Evolutionary conservation across 2,797 vertebrate species (phyloP), one percentile per base, ranked within the genome.

Genomic region (Scarus forsteni): DNA sequence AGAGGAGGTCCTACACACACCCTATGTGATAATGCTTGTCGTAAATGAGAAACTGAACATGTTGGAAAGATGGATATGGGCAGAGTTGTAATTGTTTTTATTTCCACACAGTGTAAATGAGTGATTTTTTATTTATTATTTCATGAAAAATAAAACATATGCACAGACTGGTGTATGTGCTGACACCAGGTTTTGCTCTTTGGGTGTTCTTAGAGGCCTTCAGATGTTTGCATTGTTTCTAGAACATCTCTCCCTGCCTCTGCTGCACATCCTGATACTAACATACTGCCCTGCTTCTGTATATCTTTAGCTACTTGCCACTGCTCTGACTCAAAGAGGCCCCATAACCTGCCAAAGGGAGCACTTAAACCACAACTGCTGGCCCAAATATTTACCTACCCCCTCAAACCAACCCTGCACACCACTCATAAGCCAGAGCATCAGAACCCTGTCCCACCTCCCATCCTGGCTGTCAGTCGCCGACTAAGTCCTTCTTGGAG

Each of bases 401-500:
- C 72, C 66, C 40, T 59, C 51, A 59, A n/a, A 16, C 38, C 70
- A 12, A 79, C 78, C 80, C 46, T 19, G 44, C 70, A 69, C 62
- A 66, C 55, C 62, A 59, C 74, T 61, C 68, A 35, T 77, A 78
- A 86, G 85, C 76, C 76, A 66, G 45, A 46, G 77, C 83, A 62
- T 79, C 71, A 81, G 74, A 81, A 66, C 77, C 73, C 60, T 5
- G 46, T 81, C 79, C 87, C 62, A 80, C 84, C 85, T 80, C 80
- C 80, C 73, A 59, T 75, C 68, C 77, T 76, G 77, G 60, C 84
- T 78, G 82, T 79, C 84, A 87, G 78, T 89, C 67, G 74, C 75
- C 68, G 49, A 81, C 69, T 91, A 89, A 92, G 85, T 91, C 89
- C 71, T 81, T 73, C 77, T 80, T 75, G 83, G 88, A 87, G 85